These are phyloP conservation scores for Drosophila algonquin DNA, from an alignment of 2,888 invertebrate genomes.

Conservation along the genomic window DNA sequence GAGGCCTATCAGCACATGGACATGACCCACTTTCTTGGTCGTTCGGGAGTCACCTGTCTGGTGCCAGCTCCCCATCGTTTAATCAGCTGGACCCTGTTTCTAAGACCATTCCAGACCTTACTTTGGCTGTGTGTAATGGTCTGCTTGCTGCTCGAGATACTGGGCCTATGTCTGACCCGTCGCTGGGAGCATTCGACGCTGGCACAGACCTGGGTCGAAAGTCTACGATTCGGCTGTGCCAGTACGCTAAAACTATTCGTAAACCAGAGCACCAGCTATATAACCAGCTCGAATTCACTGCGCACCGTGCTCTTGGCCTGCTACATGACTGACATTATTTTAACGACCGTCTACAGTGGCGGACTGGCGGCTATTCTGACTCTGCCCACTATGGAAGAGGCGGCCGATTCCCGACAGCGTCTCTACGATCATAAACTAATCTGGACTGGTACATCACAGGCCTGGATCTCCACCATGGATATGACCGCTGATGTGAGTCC, in stretches of 20 bases:
- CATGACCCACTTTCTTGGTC: constrained; percentile 86
- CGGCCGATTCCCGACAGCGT: constrained; percentile 87
- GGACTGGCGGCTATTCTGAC: constrained; percentile 88
- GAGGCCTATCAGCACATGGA: constrained; percentile 86
- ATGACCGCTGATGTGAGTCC: constrained; percentile 72
- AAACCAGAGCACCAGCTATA: constrained; percentile 74
- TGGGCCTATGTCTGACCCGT: constrained; percentile 77
- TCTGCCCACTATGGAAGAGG: constrained; percentile 86
- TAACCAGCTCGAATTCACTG: constrained; percentile 65
- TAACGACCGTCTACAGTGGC: constrained; percentile 87
- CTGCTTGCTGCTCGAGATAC: constrained; percentile 84
- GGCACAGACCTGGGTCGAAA: constrained; percentile 46
- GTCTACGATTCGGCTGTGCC: constrained; percentile 68
- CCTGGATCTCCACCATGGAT: constrained; percentile 84
- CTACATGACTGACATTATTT: constrained; percentile 85
- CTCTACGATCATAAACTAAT: constrained; percentile 85
- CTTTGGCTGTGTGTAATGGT: constrained; percentile 86
- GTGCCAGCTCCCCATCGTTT: constrained; percentile 87
- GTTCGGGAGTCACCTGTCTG: constrained; percentile 88
- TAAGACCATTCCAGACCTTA: constrained; percentile 86
- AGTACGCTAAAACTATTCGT: constrained; percentile 75
- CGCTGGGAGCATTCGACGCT: constrained; percentile 47
- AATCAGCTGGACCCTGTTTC: constrained; percentile 87
- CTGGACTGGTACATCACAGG: constrained; percentile 88
- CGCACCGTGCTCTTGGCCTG: constrained; percentile 73